Base-by-base conservation (phyloP, 1,140 invertebrate genomes). In the Maniola jurtina region DNA sequence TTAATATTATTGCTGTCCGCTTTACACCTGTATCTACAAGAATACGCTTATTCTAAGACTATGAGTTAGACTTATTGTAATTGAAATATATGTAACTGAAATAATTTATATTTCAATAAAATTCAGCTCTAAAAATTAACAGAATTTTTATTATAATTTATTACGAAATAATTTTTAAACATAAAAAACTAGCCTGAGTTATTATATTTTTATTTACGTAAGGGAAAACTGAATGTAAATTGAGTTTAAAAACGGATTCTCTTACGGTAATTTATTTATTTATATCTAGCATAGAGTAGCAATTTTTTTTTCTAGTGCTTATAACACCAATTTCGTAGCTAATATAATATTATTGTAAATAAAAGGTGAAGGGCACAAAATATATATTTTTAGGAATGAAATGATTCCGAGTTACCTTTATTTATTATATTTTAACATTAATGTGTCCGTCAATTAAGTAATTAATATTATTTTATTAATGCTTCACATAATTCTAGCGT, bases 311-410 rank as follows among this genome's bases (percentile, higher is more conserved):
- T 55, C 4, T 11, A 61, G 45, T 63, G 33, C 47, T 57, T 16
- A 25, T 38, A 64, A 64, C 61, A 67, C 48, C 64, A 67, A 64
- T 36, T 57, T 14, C 55, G 62, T 55, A 55, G 34, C 48, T 58
- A 64, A 64, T 25, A 45, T 62, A 15, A 61, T 14, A 14, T 16
- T 55, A 62, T 52, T 73, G 66, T 72, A 69, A 64, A 71, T 71
- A 71, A 61, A 65, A 36, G 67, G 67, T 70, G 66, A 64, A 55
- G 71, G 71, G 71, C 71, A 73, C 71, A 73, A 73, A 34, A 34
- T 13, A 52, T 33, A 25, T 52, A 25, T 5, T 48, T 55, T 55
- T 55, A 34, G 16, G 33, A 55, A 55, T 52, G 8, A 25, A 16
- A 52, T 55, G 15, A 34, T 55, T 55, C 16, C 52, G 25, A 55